These are phyloP conservation scores for Bothrops alternatus DNA, from an alignment of 2,797 vertebrate species.

Conservation along the genomic window DNA sequence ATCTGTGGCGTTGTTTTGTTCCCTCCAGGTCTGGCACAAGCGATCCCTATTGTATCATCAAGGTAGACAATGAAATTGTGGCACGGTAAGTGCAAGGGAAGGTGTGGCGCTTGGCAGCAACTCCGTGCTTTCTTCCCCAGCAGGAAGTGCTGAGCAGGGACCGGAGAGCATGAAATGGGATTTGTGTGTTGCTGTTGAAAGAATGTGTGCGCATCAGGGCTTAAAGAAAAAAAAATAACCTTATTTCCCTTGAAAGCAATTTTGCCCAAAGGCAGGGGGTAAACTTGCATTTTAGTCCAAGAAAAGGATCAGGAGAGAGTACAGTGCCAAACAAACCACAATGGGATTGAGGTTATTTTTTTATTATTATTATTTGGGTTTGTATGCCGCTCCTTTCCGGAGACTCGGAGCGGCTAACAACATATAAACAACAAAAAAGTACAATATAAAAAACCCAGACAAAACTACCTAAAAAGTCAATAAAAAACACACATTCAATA, in stretches of 20 bases:
- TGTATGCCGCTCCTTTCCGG: no score
- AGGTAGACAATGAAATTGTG: slow-evolving; percentile 90
- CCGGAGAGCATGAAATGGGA: neutral
- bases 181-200: neutral
- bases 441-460: no score
- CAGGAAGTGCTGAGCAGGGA: no score
- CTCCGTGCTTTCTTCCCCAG: no score
- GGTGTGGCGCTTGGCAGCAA: no score
- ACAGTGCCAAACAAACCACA: neutral
- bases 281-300: neutral
- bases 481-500: no score
- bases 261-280: neutral
- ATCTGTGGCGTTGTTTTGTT: fast-evolving
- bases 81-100: slow-evolving; percentile 78
- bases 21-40: slow-evolving; percentile 84
- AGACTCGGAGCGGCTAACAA: no score
- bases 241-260: neutral
- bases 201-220: neutral
- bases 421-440: no score
- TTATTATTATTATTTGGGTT: no score
- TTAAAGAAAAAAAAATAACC: neutral
- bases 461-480: no score
- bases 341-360: neutral
- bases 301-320: neutral
- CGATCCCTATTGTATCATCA: slow-evolving; percentile 90